Conservation (phyloP, 2,888 invertebrate genomes). For the Dicranocentrus wangi region DNA sequence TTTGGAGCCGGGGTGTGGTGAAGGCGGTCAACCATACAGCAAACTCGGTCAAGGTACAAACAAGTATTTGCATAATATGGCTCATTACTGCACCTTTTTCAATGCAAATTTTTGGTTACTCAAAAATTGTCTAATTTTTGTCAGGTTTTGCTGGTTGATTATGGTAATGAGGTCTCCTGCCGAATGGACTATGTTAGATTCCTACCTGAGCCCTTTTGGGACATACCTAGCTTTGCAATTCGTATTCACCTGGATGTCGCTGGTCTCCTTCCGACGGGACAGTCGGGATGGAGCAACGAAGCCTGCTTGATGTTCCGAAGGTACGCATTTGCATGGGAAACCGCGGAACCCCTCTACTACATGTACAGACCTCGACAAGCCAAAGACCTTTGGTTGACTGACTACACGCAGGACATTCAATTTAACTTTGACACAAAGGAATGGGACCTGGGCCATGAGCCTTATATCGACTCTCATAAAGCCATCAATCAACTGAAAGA, state of each 20-base stretch:
- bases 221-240: slow-evolving; percentile 48
- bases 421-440: background rate
- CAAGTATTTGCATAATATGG: background rate
- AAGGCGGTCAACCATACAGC: background rate
- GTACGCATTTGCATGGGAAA: slow-evolving; percentile 42
- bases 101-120: too few species aligned
- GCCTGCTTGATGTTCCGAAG: slow-evolving; percentile 29
- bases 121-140: too few species aligned
- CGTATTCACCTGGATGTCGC: slow-evolving; percentile 50
- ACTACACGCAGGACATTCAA: slow-evolving; percentile 39
- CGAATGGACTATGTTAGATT: background rate
- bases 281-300: slow-evolving; percentile 22
- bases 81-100: background rate
- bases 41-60: background rate
- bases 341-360: slow-evolving; percentile 17
- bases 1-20: slow-evolving; percentile 39
- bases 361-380: background rate
- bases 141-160: slow-evolving; percentile 54
- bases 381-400: background rate
- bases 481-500: slow-evolving; percentile 2
- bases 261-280: slow-evolving; percentile 14
- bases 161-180: slow-evolving; percentile 37
- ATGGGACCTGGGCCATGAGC: slow-evolving; percentile 8
- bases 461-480: background rate
- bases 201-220: slow-evolving; percentile 40